phyloP scores from a whole-genome alignment of 2,113 vertebrate genomes.

The Excalfactoria chinensis region DNA sequence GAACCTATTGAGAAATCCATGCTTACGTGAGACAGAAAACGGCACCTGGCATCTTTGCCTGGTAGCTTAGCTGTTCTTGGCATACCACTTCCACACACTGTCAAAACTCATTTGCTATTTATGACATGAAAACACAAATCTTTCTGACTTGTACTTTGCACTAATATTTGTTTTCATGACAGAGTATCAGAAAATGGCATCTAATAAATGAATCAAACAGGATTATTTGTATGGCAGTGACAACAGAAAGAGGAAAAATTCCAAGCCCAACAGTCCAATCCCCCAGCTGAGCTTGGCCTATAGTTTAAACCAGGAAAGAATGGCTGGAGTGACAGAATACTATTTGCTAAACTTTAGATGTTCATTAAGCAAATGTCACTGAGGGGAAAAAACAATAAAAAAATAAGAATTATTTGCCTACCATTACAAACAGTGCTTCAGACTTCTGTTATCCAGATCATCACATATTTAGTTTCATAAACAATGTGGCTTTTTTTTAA shows the following conservation, averaged over 20 bases:
- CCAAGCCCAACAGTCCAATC: neutral
- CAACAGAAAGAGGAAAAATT: neutral
- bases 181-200: neutral
- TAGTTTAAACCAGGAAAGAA: neutral
- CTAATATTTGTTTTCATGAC: neutral
- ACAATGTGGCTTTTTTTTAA: neutral
- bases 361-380: neutral
- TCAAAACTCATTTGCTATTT: neutral
- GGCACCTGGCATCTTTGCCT: neutral
- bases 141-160: neutral
- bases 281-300: neutral
- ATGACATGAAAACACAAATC: neutral
- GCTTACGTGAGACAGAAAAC: neutral
- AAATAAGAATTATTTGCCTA: neutral
- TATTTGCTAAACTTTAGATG: neutral
- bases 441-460: neutral
- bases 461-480: neutral
- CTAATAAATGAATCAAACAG: neutral
- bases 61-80: neutral
- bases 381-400: neutral
- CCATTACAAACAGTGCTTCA: neutral
- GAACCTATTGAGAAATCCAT: neutral
- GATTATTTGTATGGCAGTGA: neutral
- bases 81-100: fast-evolving
- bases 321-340: neutral